These are phyloP conservation scores for Porites cylindrica DNA, from an alignment of 92 coral and sea anemone species.

Conservation along the genomic window DNA sequence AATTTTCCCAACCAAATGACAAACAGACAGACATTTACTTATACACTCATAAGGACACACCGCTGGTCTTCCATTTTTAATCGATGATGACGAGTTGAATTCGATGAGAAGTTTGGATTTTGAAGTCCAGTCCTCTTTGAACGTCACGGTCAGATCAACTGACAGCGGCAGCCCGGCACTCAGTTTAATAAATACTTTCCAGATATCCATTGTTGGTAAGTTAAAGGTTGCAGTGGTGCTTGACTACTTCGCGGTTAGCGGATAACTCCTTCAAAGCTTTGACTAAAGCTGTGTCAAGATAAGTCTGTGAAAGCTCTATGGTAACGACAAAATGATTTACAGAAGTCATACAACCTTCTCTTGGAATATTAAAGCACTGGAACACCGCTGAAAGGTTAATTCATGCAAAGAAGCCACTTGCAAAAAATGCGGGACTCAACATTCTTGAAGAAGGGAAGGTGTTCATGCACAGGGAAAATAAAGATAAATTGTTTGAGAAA, in stretches of 20 bases:
- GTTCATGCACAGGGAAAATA: no score
- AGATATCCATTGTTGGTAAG: constrained; percentile 54
- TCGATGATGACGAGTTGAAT: constrained; percentile 72
- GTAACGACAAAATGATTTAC: no score
- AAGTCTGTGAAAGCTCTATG: no score
- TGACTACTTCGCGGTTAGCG: not conserved
- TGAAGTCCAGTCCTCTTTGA: constrained; percentile 77
- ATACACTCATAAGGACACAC: constrained; percentile 59
- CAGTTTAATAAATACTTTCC: constrained; percentile 60
- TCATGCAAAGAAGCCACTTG: no score
- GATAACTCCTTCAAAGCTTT: not conserved
- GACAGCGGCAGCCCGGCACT: constrained; percentile 85
- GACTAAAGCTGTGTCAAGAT: no score
- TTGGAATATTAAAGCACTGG: no score
- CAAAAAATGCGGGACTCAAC: no score
- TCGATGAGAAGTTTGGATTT: constrained; percentile 78
- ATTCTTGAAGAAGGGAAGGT: no score
- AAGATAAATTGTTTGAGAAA: no score
- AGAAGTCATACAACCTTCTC: no score
- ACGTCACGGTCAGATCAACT: constrained; percentile 67
- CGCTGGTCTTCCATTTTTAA: constrained; percentile 76
- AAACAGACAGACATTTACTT: constrained; percentile 76
- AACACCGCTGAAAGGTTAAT: no score
- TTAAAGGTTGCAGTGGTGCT: not conserved
- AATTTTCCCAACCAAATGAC: constrained; percentile 41